Base-by-base conservation (phyloP, 1,140 invertebrate genomes). In the Octopus bimaculoides region DNA sequence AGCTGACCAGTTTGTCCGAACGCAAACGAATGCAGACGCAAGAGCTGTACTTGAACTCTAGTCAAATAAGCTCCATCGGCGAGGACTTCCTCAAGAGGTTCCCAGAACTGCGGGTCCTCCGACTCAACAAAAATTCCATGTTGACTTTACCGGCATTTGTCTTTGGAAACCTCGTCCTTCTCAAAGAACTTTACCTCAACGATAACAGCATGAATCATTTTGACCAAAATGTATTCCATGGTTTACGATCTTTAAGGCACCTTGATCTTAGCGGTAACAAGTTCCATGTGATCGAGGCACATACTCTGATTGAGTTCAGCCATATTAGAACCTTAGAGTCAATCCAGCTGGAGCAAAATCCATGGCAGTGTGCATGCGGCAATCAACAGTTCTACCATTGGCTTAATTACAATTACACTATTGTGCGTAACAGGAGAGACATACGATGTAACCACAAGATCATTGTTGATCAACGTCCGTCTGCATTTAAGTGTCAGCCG, bases 151-250 rank as follows among this genome's bases (percentile, higher is more conserved):
- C 74, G 8, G 17, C 5, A 1, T 53, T 52, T 75, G 14, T 75
- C 14, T 75, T 75, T 75, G 8, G 41, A 53, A 17, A 41, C 17
- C 74, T 75, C 17, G 52, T 7, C 17, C 52, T 7, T 6, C 74
- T 75, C 17, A 14, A 52, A 75, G 74, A 75, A 52, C 74, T 75
- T 52, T 75, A 75, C 41, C 8, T 75, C 17, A 75, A 75, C 74
- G 52, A 52, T 14, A 75, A 75, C 17, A 52, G 41, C 14, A 7
- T 75, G 8, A 75, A 6, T 41, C 17, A 52, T 41, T 7, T 75
- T 52, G 14, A 14, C 74, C 4, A 17, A 20, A 52, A 75, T 5
- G 52, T 41, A 6, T 75, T 75, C 41, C 17, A 14, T 14, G 52
- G 52, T 7, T 52, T 75, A 12, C 8, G 6, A 20, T 75, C 74